Percentiles rank a stretch among this genome's conserved stretches.
These are phyloP conservation scores for Parauchenoglanis punctatus DNA, from an alignment of 2,797 vertebrate species.

Conservation along the genomic window DNA sequence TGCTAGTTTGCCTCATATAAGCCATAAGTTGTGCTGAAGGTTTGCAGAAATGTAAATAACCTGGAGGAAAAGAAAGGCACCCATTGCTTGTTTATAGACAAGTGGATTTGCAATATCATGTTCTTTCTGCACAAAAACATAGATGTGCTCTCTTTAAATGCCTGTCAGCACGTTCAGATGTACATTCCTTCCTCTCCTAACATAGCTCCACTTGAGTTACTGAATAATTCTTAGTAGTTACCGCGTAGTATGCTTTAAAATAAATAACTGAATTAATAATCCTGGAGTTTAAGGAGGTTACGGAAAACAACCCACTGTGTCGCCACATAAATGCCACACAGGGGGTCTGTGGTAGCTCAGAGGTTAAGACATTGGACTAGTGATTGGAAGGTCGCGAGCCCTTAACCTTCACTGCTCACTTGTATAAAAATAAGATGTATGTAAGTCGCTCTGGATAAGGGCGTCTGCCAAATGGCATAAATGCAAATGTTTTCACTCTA, in stretches of 20 bases:
- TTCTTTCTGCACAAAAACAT: neutral
- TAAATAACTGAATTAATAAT: neutral
- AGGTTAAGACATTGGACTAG: no score
- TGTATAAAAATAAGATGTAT: no score
- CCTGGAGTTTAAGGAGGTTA: neutral
- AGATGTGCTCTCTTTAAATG: neutral
- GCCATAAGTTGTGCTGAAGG: neutral
- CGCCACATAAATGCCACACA: neutral
- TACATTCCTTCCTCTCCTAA: neutral
- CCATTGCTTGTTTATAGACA: neutral
- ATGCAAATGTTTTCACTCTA: neutral
- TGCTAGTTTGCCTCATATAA: neutral
- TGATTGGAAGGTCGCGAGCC: no score
- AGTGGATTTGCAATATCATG: neutral
- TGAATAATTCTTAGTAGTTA: slow-evolving; percentile 1
- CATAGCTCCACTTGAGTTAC: neutral
- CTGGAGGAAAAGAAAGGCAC: neutral
- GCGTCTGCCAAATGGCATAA: neutral
- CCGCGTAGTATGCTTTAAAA: neutral
- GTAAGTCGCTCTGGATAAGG: no score
- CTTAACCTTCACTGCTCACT: no score
- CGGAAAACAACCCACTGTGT: neutral
- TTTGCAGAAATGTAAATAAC: neutral
- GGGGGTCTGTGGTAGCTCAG: no score
- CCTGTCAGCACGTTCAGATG: no score